Base-by-base conservation (phyloP, 1,140 invertebrate genomes). In the Sycophila sp. region DNA sequence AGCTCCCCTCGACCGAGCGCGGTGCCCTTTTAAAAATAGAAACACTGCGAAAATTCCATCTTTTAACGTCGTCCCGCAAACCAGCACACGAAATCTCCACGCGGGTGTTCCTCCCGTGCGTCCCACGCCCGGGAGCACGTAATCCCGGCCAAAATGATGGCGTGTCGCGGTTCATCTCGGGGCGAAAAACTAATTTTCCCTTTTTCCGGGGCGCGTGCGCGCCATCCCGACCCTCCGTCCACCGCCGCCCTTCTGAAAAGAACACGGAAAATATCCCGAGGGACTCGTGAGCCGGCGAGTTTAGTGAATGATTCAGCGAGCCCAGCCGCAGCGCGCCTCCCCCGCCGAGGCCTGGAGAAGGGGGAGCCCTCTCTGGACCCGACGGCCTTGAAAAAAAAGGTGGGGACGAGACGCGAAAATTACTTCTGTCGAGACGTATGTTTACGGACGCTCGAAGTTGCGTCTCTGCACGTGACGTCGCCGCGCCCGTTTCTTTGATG, bases 291-390 rank as follows among this genome's bases (percentile, higher is more conserved):
- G 49, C 45, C 42, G 58, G 58, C 49, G 34, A 69, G 58, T 69
- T 69, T 69, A 63, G 67, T 63, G 67, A 69, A 69, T 69, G 58
- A 69, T 69, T 69, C 67, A 69, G 49, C 67, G 45, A 32, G 45
- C 60, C 49, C 42, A 22, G 36, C 10, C 22, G 11, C 63, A 28
- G 13, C 13, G 10, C 34, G 38, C 34, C 34, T 40, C 34, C 4
- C 38, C 10, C 32, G 0, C 34, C 13, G n/a, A n/a, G n/a, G n/a
- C n/a, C n/a, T n/a, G n/a, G n/a, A n/a, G n/a, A n/a, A n/a, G n/a
- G n/a, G 32, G 51, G 42, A 45, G 42, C 38, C 4, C 38, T 40
- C 11, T 47, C 0, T 47, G 13, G 19, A 34, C 55, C n/a, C n/a
- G n/a, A 36, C 38, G 71, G n/a, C 13, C 55, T 34, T 26, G 56